These are phyloP conservation scores for Hippopotamus amphibius DNA, from an alignment of 2,113 vertebrate genomes.

Conservation along the genomic window DNA sequence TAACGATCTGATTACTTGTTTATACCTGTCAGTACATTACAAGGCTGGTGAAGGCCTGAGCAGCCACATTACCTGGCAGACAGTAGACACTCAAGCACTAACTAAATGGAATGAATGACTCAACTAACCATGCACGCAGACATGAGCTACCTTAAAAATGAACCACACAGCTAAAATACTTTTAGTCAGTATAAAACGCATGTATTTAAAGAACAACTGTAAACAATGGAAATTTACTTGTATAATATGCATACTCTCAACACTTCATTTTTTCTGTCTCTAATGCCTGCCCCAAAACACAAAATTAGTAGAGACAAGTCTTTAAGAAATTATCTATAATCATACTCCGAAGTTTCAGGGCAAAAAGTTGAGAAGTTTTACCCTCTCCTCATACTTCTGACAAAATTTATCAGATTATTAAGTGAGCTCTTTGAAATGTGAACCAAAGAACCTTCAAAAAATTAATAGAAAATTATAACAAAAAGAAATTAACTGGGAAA, in stretches of 20 bases:
- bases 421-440: background rate
- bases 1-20: background rate
- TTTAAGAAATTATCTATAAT: background rate
- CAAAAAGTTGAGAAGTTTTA: background rate
- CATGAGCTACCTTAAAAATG: background rate
- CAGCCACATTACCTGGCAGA: background rate
- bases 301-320: background rate
- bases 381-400: background rate
- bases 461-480: background rate
- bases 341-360: background rate
- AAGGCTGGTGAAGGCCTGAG: background rate
- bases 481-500: background rate
- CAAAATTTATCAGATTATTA: background rate
- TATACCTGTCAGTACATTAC: background rate
- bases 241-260: background rate
- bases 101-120: background rate
- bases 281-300: background rate
- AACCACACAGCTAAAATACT: background rate
- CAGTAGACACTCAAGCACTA: background rate
- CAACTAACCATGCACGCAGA: background rate
- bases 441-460: background rate
- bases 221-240: conserved; percentile 4
- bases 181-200: background rate
- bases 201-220: background rate
- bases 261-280: background rate